Evolutionary conservation across 2,888 invertebrate species (phyloP), one percentile per base, ranked within the genome.

Genomic region (Busseola fusca): DNA sequence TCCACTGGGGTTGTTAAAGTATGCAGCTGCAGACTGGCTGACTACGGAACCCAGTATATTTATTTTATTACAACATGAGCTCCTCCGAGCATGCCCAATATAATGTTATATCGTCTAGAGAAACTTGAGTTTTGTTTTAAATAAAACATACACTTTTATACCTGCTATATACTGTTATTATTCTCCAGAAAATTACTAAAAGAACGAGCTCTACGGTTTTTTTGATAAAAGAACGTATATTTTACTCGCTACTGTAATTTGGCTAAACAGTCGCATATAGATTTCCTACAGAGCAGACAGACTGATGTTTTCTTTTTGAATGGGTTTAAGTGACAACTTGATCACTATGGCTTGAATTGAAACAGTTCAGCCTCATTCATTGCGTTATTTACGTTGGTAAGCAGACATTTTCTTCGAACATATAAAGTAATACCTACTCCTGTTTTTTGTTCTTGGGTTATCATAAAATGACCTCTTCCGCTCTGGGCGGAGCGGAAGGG

Each of bases 21-120:
- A 64, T 57, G 48, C 67, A 68, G 56, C 34, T 66, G 40, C 4
- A 48, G 65, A 80, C 72, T 80, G 68, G 67, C 63, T n/a, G 52
- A 45, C 58, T 62, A 54, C n/a, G 6, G 40, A 56, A 57, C 42
- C 14, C 25, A 12, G 16, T 69, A 54, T 54, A 58, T 65, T 64
- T 60, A 14, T 65, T 37, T 54, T 68, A 59, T 68, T 62, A 48
- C 65, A 52, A 45, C 27, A 40, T 78, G 62, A 69, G 30, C n/a
- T 63, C 48, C 48, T 50, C 6, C 9, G 65, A 59, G 74, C 5
- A 34, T 21, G 52, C 21, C 27, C 54, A 48, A 40, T 25, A 52
- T 37, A 60, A n/a, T n/a, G 67, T 60, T 52, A 57, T 37, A 54
- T 52, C 1, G 48, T 54, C 69, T 69, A 27, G 30, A 14, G 52